phyloP scores from a whole-genome alignment of 2,797 vertebrate genomes.

The Harpagifer antarcticus region DNA sequence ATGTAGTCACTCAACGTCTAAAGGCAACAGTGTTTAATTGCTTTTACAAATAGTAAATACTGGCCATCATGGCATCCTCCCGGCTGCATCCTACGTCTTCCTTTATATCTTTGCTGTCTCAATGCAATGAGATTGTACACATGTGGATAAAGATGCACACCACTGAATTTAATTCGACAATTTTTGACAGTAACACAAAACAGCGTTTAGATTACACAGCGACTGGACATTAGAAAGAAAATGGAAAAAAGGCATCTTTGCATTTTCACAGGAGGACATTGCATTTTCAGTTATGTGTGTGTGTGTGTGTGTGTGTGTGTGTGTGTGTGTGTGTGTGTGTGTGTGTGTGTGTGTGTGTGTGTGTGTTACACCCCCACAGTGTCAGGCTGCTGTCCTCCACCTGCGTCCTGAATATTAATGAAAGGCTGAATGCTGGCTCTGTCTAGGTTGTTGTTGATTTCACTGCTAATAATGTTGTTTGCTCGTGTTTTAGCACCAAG shows the following conservation, averaged over 20 bases:
- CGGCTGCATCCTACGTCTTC: neutral
- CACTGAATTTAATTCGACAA: too few relatives aligned
- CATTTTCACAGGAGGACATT: too few relatives aligned
- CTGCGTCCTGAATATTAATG: constrained; percentile 67
- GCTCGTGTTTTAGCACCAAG: constrained; percentile 16
- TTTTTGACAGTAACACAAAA: neutral
- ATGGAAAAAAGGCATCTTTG: too few relatives aligned
- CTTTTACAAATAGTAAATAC: too few relatives aligned
- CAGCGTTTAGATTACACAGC: neutral
- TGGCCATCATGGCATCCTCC: neutral
- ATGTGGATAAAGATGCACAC: neutral
- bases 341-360: constrained; percentile 21
- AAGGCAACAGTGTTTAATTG: too few relatives aligned
- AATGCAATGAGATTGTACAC: neutral
- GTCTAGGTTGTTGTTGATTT: constrained; percentile 32
- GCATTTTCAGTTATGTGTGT: too few relatives aligned
- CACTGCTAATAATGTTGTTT: constrained; percentile 26
- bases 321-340: neutral
- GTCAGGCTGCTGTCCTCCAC: constrained; percentile 64
- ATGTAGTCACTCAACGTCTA: too few relatives aligned
- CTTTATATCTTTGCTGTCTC: too few relatives aligned
- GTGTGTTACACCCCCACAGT: constrained; percentile 50
- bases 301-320: too few relatives aligned
- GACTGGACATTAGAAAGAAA: neutral
- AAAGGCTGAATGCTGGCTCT: constrained; percentile 32